A percentile compares a stretch with the other conserved stretches of the same genome.
These are phyloP conservation scores for Coranthus polyacanthus DNA, from an alignment of 2,797 vertebrate genomes.

Conservation along the genomic window DNA sequence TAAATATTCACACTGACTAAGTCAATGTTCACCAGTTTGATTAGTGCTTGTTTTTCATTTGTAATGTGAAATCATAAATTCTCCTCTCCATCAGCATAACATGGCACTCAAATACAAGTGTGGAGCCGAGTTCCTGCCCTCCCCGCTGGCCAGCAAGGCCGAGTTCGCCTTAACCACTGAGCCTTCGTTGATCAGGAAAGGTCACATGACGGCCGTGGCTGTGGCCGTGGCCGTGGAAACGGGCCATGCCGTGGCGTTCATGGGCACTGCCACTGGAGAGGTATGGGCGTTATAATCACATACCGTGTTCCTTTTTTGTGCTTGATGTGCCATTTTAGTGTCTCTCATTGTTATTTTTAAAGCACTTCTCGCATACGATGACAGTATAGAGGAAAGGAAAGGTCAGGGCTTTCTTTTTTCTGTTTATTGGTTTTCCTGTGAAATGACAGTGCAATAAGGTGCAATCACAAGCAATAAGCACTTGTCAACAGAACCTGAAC, in stretches of 20 bases:
- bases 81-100: conserved; percentile 21
- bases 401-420: too few species aligned
- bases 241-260: conserved; percentile 88
- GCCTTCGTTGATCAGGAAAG: conserved; percentile 73
- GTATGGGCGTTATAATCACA: conserved; percentile 70
- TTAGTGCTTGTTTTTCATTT: fast-evolving
- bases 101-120: conserved; percentile 55
- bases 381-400: too few species aligned
- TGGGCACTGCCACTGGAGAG: conserved; percentile 90
- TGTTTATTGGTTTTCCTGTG: too few species aligned
- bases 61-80: background rate
- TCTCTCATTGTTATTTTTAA: background rate
- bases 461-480: too few species aligned
- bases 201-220: conserved; percentile 88
- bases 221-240: conserved; percentile 89
- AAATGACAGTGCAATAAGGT: too few species aligned
- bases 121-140: conserved; percentile 86
- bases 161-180: conserved; percentile 80
- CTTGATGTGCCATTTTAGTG: background rate
- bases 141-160: conserved; percentile 90
- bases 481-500: too few species aligned
- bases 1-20: background rate
- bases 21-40: background rate
- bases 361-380: too few species aligned
- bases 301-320: background rate